Evolutionary conservation across 2,113 vertebrate genomes (phyloP).

Genomic region (Calypte anna): DNA sequence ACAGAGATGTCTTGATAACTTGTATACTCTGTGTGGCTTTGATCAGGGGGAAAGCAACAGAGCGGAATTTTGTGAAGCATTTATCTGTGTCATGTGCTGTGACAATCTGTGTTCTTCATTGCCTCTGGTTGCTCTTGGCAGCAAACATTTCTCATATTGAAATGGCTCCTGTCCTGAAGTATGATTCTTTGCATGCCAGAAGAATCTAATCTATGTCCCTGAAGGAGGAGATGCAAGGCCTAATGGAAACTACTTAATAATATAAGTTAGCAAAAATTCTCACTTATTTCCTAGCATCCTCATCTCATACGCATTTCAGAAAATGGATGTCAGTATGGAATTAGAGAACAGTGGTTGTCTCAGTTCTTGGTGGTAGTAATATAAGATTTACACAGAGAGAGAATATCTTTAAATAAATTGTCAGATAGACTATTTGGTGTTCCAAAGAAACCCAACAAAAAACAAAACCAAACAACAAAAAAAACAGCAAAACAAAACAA

Average conservation of each 20-base stretch:
- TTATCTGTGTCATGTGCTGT: background rate
- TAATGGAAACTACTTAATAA: conserved; percentile 14
- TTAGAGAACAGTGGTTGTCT: background rate
- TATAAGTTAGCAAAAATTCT: background rate
- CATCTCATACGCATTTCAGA: background rate
- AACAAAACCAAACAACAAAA: too few species aligned
- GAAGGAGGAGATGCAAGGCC: background rate
- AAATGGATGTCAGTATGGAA: background rate
- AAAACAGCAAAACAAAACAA: too few species aligned
- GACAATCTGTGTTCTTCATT: background rate
- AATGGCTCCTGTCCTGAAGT: background rate
- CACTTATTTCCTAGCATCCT: background rate
- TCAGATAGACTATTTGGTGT: background rate
- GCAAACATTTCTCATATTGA: conserved; percentile 2
- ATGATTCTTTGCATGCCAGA: conserved; percentile 1
- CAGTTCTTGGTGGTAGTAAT: background rate
- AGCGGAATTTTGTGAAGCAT: background rate
- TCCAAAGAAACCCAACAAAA: too few species aligned
- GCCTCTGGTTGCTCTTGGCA: background rate
- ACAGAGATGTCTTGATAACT: background rate
- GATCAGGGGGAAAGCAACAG: background rate
- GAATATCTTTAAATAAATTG: background rate
- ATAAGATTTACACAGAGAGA: background rate
- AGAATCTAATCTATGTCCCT: background rate
- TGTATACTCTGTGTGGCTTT: background rate